phyloP scores from a whole-genome alignment of 2,888 invertebrate species.

The Brenthis hecate region DNA sequence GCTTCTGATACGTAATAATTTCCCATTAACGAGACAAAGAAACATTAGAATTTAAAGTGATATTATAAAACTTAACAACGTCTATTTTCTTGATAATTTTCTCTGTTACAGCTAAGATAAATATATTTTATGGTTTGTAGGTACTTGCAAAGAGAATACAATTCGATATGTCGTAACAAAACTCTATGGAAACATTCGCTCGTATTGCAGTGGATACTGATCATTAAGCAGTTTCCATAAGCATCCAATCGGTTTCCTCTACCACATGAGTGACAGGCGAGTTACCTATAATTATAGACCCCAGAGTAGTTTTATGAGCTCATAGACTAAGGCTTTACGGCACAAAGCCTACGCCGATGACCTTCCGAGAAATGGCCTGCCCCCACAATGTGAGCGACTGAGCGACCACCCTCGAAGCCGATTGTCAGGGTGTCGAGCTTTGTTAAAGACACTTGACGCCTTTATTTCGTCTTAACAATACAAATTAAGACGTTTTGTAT shows the following conservation, averaged over 20 bases:
- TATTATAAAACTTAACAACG: slow-evolving; percentile 18
- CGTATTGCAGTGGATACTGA: slow-evolving; percentile 29
- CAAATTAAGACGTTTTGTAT: slow-evolving; percentile 45
- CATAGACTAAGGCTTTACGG: slow-evolving; percentile 59
- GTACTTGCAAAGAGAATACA: background rate
- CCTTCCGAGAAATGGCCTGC: slow-evolving; percentile 73
- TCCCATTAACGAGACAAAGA: slow-evolving; percentile 21
- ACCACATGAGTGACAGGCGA: slow-evolving; percentile 47
- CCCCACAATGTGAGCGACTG: slow-evolving; percentile 50
- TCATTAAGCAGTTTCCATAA: slow-evolving; percentile 41
- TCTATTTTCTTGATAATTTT: slow-evolving; percentile 4
- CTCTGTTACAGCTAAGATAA: slow-evolving; percentile 3
- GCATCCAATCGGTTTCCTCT: slow-evolving; percentile 52
- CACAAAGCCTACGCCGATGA: slow-evolving; percentile 59
- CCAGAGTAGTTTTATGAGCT: slow-evolving; percentile 62
- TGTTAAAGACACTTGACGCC: slow-evolving; percentile 48
- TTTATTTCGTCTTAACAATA: slow-evolving; percentile 47
- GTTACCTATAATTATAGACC: slow-evolving; percentile 62
- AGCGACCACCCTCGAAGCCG: slow-evolving; percentile 69
- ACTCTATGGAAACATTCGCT: background rate
- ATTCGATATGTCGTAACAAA: background rate
- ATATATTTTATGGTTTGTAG: slow-evolving; percentile 7
- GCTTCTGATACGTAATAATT: slow-evolving; percentile 28
- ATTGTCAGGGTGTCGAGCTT: slow-evolving; percentile 64
- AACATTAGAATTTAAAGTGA: slow-evolving; percentile 11